Evolutionary conservation across 1,140 invertebrate genomes (phyloP), one percentile per base, ranked within the genome.

Genomic region (Pinna nobilis): DNA sequence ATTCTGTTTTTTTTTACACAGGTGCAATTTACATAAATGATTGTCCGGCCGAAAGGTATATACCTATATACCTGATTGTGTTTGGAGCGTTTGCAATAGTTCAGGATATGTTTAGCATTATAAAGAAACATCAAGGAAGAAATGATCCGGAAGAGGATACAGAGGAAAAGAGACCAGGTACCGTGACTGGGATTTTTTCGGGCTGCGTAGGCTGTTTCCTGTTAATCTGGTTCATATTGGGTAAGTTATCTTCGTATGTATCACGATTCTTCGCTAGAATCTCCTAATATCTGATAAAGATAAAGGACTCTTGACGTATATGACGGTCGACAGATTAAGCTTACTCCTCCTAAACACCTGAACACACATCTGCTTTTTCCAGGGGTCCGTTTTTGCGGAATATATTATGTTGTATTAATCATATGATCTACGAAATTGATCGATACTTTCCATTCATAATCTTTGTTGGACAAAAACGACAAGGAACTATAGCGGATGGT

Each of bases 61-160:
- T 96, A 60, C 94, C 94, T 0, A 92, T 95, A 18, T 96, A 95
- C 87, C 93, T 96, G 92, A 91, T 95, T 49, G 94, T 95, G 13
- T 94, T 94, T 0, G 95, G 95, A 0, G 91, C 91, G 11, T 91
- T 94, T 23, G 94, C 94, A 0, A 90, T 92, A 1, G 88, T 94
- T 0, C 92, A 94, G 75, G 93, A 94, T 88, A 89, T 92, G 11
- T 92, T 93, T 37, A 90, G 92, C 80, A 86, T 93, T n/a, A 90
- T 89, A 9, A 86, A 89, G 32, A 85, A 90, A 76, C 88, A 91
- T 32, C 75, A 69, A n/a, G 87, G 90, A 72, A 85, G 88, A 59
- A 89, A 90, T 63, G 90, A 92, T 75, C 85, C 90, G 18, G 39
- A 57, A 1, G 53, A 44, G 88, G 91, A 86, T 88, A 90, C 82